Percentiles rank a stretch among this genome's conserved stretches.
These are phyloP conservation scores for Actinernus sp. DNA, from an alignment of 92 coral and sea anemone genomes.

Conservation along the genomic window DNA sequence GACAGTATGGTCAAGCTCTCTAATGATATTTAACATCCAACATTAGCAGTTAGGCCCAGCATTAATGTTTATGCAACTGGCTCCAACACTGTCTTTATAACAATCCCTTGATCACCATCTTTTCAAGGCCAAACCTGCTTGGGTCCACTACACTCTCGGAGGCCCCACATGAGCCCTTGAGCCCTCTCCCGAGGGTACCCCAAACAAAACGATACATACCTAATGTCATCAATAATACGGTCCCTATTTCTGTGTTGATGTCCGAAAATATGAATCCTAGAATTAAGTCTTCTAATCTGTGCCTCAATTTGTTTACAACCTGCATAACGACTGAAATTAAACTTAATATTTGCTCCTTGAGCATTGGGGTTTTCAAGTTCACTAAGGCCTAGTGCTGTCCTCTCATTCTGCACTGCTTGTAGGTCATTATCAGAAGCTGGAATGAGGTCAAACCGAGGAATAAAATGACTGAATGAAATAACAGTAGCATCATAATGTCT, in stretches of 20 bases:
- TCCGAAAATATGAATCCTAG: constrained; percentile 71
- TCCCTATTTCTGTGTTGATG: constrained; percentile 89
- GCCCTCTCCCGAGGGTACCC: constrained; percentile 83
- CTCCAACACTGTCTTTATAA: too few relatives aligned
- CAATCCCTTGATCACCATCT: too few relatives aligned
- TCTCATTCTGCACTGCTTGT: constrained; percentile 57
- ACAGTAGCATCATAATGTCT: constrained; percentile 65
- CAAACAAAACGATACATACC: constrained; percentile 77
- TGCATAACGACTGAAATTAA: constrained; percentile 83
- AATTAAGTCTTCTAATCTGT: constrained; percentile 67
- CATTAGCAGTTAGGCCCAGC: too few relatives aligned
- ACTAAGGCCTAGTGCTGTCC: constrained; percentile 37
- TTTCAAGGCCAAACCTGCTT: constrained; percentile 75
- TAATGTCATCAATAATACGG: constrained; percentile 67
- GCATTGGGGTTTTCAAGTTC: constrained; percentile 48
- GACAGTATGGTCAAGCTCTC: too few relatives aligned
- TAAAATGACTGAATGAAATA: constrained; percentile 83
- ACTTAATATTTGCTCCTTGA: constrained; percentile 66
- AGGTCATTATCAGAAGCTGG: constrained; percentile 64
- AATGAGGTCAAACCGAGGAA: constrained; percentile 77
- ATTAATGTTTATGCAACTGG: too few relatives aligned
- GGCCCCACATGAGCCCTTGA: constrained; percentile 84
- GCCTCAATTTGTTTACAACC: constrained; percentile 66
- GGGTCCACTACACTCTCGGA: constrained; percentile 46
- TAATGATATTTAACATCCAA: too few relatives aligned